A percentile compares a stretch with the other conserved stretches of the same genome.
Conservation (phyloP, 2,888 invertebrate genomes). For the Drosophila paramelanica region DNA sequence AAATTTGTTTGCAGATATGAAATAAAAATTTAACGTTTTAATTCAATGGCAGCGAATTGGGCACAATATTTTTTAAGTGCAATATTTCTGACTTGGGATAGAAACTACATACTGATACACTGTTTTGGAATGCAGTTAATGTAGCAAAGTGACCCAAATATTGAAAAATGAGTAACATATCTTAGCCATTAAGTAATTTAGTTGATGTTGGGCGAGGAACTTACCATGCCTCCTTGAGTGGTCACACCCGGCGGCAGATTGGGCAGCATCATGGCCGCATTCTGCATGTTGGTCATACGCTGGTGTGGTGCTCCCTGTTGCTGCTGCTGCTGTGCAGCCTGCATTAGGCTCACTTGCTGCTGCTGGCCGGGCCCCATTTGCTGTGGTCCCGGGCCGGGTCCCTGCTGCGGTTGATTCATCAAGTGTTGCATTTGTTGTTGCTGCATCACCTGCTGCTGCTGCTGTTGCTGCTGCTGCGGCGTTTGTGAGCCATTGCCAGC, state of each 20-base stretch:
- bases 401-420: slow-evolving; percentile 82
- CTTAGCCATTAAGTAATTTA: neutral
- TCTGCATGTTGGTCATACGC: slow-evolving; percentile 84
- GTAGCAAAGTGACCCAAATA: no score
- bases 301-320: slow-evolving; percentile 82
- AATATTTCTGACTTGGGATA: no score
- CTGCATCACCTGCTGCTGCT: slow-evolving; percentile 84
- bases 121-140: no score
- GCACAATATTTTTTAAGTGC: no score
- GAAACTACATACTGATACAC: no score
- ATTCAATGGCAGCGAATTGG: no score
- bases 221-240: slow-evolving; percentile 84
- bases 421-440: slow-evolving; percentile 87
- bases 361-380: slow-evolving; percentile 79
- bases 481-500: slow-evolving; percentile 78
- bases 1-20: no score
- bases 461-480: slow-evolving; percentile 77
- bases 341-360: slow-evolving; percentile 72
- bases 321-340: slow-evolving; percentile 64
- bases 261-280: slow-evolving; percentile 83
- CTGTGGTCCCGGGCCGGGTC: slow-evolving; percentile 83
- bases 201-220: slow-evolving; percentile 32
- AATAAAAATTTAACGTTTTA: no score
- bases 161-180: neutral
- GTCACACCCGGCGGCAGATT: slow-evolving; percentile 73